Evolutionary conservation across 2,888 invertebrate genomes (phyloP).

Genomic region (Caenorhabditis zanzibari): DNA sequence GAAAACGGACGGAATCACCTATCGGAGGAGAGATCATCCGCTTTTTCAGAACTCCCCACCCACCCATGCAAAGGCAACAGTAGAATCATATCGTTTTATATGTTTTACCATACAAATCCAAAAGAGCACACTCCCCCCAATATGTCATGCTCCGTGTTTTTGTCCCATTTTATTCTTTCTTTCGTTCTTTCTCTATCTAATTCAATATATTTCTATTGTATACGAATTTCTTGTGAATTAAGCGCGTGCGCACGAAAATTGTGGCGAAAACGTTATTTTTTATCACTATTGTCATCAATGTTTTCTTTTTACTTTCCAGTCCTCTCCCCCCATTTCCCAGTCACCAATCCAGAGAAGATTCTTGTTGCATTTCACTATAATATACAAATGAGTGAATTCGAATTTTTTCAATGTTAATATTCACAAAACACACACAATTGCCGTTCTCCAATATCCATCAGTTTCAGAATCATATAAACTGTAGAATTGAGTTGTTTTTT

Average conservation of each 20-base stretch:
- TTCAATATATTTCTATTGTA: conserved; percentile 43
- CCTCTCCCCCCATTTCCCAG: conserved; percentile 3
- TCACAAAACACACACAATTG: conserved; percentile 1
- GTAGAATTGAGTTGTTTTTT: conserved; percentile 44
- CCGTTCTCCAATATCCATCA: conserved; percentile 37
- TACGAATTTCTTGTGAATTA: conserved; percentile 58
- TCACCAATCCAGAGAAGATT: conserved; percentile 23
- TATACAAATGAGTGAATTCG: conserved; percentile 43
- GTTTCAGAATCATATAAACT: conserved; percentile 40
- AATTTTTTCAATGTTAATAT: conserved; percentile 51
- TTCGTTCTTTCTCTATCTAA: conserved; percentile 4
- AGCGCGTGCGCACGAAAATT: conserved; percentile 30
- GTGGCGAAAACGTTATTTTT: conserved; percentile 37
- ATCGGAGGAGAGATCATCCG: conserved; percentile 32
- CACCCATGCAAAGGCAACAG: conserved; percentile 7
- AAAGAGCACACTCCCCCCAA: background rate
- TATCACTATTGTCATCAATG: conserved; percentile 33
- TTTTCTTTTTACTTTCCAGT: conserved; percentile 18
- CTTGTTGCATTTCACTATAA: conserved; percentile 63
- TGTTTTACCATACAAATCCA: conserved; percentile 42
- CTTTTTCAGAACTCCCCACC: background rate
- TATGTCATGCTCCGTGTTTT: conserved; percentile 14
- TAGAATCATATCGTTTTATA: conserved; percentile 50
- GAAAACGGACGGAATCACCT: conserved; percentile 35
- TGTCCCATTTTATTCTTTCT: conserved; percentile 3